Percentiles rank a stretch among this genome's conserved stretches.
phyloP scores from a whole-genome alignment of 2,888 invertebrate genomes.

The Netelia fuscicornis region DNA sequence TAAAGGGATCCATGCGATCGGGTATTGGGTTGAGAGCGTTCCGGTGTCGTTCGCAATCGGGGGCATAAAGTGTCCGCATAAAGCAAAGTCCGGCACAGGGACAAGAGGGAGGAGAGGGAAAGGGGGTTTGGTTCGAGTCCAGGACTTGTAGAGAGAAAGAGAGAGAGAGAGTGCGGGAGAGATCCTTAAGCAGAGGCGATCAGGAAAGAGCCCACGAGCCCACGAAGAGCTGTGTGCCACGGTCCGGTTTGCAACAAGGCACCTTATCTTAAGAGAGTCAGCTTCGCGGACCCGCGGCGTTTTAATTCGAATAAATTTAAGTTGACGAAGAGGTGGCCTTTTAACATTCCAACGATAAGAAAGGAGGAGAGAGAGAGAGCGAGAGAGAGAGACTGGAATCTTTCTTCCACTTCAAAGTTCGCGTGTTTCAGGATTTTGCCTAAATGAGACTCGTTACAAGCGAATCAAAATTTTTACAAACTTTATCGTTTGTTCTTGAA shows the following conservation, averaged over 20 bases:
- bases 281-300: constrained; percentile 78
- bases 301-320: constrained; percentile 84
- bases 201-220: constrained; percentile 49
- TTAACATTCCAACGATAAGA: constrained; percentile 84
- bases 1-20: constrained; percentile 71
- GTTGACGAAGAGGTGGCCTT: constrained; percentile 83
- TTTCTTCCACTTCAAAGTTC: constrained; percentile 17
- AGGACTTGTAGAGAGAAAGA: not conserved
- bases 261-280: constrained; percentile 78
- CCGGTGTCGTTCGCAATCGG: constrained; percentile 84
- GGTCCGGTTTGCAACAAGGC: constrained; percentile 71
- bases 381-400: constrained; percentile 64
- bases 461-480: constrained; percentile 42
- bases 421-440: constrained; percentile 42
- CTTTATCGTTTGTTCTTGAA: constrained; percentile 42
- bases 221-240: constrained; percentile 70
- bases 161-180: constrained; percentile 24
- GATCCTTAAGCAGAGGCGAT: constrained; percentile 39
- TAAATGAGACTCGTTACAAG: constrained; percentile 65
- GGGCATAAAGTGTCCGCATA: constrained; percentile 84
- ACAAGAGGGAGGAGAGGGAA: constrained; percentile 32
- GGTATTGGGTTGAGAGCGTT: constrained; percentile 84
- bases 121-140: constrained; percentile 1
- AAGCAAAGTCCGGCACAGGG: constrained; percentile 76
- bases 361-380: constrained; percentile 15